Evolutionary conservation across 2,888 invertebrate species (phyloP), one percentile per base, ranked within the genome.

Genomic region (Amphipoea oculea): DNA sequence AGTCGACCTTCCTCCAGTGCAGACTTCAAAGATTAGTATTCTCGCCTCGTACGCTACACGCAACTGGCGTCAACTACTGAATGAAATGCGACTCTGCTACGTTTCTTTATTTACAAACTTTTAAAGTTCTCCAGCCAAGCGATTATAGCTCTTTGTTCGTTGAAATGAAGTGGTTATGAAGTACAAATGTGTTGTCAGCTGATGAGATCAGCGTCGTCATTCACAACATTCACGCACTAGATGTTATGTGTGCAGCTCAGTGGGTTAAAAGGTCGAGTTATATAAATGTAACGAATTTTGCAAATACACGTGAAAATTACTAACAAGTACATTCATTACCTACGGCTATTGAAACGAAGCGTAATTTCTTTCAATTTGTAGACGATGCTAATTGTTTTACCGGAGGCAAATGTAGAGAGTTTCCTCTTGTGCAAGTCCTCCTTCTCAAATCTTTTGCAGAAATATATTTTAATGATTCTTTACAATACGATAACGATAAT

Each of bases 211-310:
- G 89, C 91, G 90, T 91, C 90, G 91, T 93, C 93, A 94, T 93
- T 94, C 91, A 93, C 86, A 84, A 90, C 88, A 92, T 95, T 95
- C 95, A 96, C 96, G 96, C 95, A 95, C 96, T 93, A 94, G 87
- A 95, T 95, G 92, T 90, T 92, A 92, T 92, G 93, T 92, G 91
- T 92, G 90, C 91, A 91, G 92, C 91, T 91, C 92, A 94, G 89
- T 96, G 89, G 96, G 96, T 95, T 93, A 95, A 91, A 93, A 92
- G 96, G 96, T 91, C 94, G 88, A 87, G 91, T 95, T 95, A 94
- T 91, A 92, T 93, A 94, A 94, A 90, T 84, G 89, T 85, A 85
- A 89, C 90, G 87, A 86, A 89, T 89, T 91, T 90, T 91, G 90
- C 89, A 89, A 91, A 92, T 90, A 90, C 86, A 83, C 60, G 74